phyloP scores from a whole-genome alignment of 2,797 vertebrate species.

The Buphagus erythrorhynchus region DNA sequence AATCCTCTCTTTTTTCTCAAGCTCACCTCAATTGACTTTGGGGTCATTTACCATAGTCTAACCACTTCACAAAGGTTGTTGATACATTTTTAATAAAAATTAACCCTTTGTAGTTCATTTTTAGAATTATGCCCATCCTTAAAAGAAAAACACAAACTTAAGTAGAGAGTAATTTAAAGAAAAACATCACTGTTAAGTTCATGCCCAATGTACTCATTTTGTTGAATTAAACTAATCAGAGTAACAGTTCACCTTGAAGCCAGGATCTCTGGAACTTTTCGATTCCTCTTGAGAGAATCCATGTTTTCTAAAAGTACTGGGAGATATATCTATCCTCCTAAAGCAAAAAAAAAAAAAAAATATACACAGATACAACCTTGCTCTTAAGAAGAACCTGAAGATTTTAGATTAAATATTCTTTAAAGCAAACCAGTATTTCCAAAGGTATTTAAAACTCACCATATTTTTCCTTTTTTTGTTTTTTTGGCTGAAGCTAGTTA shows the following conservation, averaged over 20 bases:
- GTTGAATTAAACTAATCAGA: constrained; percentile 80
- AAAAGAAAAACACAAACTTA: constrained; percentile 95
- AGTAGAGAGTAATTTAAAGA: constrained; percentile 92
- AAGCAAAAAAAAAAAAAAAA: not conserved
- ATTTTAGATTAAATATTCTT: not conserved
- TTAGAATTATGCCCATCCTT: constrained; percentile 95
- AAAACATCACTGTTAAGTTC: constrained; percentile 85
- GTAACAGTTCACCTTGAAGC: constrained; percentile 94
- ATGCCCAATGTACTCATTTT: constrained; percentile 91
- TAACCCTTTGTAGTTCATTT: constrained; percentile 95
- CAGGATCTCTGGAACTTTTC: constrained; percentile 93
- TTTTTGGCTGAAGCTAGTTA: not conserved
- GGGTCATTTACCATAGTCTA: constrained; percentile 96
- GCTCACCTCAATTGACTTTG: constrained; percentile 93
- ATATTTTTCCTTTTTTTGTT: accelerated
- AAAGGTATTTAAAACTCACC: not conserved
- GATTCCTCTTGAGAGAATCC: constrained; percentile 94
- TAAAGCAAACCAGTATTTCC: not conserved
- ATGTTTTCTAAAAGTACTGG: constrained; percentile 99
- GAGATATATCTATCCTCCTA: constrained; percentile 99
- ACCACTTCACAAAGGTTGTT: constrained; percentile 93
- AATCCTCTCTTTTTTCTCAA: constrained; percentile 95
- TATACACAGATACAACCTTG: not conserved
- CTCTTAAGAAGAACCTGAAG: not conserved
- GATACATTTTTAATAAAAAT: constrained; percentile 93